phyloP scores from a whole-genome alignment of 2,888 invertebrate genomes.

The Cheiracanthium punctorium region DNA sequence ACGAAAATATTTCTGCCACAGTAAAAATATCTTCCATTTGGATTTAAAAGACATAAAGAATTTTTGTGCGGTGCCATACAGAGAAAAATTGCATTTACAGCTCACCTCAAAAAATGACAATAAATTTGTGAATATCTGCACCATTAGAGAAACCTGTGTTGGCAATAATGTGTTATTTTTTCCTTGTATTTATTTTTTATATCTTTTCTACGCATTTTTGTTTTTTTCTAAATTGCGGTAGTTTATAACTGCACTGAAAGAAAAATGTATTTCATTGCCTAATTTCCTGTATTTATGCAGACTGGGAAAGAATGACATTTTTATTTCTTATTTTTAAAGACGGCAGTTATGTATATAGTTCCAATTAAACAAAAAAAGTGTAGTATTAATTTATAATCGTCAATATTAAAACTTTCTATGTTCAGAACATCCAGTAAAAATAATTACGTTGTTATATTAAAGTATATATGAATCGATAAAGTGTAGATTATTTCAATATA shows the following conservation, averaged over 20 bases:
- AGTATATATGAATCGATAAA: too few species aligned
- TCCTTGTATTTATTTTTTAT: background rate
- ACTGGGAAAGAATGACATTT: too few species aligned
- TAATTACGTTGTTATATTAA: too few species aligned
- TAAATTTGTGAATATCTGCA: background rate
- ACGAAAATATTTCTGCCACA: background rate
- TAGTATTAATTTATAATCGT: too few species aligned
- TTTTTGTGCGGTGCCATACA: background rate
- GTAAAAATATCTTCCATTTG: background rate
- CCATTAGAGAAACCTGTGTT: background rate
- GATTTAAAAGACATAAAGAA: background rate
- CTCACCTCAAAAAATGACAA: background rate
- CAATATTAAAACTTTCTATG: too few species aligned
- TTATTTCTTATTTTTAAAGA: too few species aligned
- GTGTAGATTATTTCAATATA: too few species aligned
- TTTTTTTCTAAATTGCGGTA: background rate
- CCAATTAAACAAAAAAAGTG: too few species aligned
- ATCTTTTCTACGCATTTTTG: background rate
- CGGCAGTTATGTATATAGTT: too few species aligned
- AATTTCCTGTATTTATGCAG: too few species aligned
- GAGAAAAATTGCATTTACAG: background rate
- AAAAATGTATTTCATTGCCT: too few species aligned
- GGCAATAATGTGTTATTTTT: background rate
- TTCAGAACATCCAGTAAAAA: too few species aligned
- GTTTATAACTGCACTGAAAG: background rate